Evolutionary conservation across 2,888 invertebrate genomes (phyloP), one percentile per base, ranked within the genome.

Genomic region (Nasonovia ribisnigri): DNA sequence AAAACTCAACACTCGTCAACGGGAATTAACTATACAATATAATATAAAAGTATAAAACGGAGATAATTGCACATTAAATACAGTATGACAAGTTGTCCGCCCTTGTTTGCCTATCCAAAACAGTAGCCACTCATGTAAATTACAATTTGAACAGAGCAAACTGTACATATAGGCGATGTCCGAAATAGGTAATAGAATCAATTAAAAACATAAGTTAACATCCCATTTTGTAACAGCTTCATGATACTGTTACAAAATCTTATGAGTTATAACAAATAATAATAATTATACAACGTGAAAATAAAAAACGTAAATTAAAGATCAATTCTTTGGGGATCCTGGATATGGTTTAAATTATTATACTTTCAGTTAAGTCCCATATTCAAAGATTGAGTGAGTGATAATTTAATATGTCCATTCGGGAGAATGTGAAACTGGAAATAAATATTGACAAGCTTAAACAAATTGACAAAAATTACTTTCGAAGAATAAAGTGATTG

Each of bases 401-500:
- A 89, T 89, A 60, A 43, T 42, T 89, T 89, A 42, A 54, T 57
- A 42, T 20, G 1, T 29, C 42, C 57, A 29, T 8, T 29, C 8
- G 26, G 60, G 16, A 43, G 4, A 46, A 67, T 10, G 16, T 77
- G 20, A 36, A 36, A 77, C 36, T 36, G 77, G 43, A 46, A 90
- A 60, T 60, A 90, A 90, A 89, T n/a, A n/a, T 57, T 3, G 46
- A 90, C 46, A 48, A 90, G 90, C 46, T 67, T 46, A 90, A 67
- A 67, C 67, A 90, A 67, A 46, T 67, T 67, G 90, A 77, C n/a
- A 90, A 90, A 86, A 90, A 67, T 77, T 67, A 90, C 67, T 48
- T 36, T 67, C 3, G 26, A 90, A 67, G 36, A 11, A 43, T 11
- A 46, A 90, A 90, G 5, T 26, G 48, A 90, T 48, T 46, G n/a